Conservation (phyloP, 2,888 invertebrate genomes). For the Lissonota sp. region DNA sequence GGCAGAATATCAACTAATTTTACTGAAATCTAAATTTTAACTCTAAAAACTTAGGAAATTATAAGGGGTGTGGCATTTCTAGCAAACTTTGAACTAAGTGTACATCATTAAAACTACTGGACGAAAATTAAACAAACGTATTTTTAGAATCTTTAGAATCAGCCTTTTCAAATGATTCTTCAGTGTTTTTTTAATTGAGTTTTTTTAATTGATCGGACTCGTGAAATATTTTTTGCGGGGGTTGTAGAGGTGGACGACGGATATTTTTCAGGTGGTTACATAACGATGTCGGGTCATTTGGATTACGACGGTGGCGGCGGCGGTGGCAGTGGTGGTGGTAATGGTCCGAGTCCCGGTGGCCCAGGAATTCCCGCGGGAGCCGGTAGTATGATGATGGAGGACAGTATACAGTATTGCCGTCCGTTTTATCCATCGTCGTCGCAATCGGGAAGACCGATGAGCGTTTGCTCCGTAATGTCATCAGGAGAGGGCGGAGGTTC, state of each 20-base stretch:
- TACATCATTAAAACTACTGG: too few species aligned
- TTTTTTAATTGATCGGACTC: constrained; percentile 54
- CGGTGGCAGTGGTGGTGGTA: constrained; percentile 73
- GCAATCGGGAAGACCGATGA: constrained; percentile 86
- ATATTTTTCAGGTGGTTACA: constrained; percentile 78
- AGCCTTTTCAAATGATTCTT: constrained; percentile 3
- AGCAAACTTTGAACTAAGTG: too few species aligned
- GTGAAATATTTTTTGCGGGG: constrained; percentile 57
- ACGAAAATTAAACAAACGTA: too few species aligned
- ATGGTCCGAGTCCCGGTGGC: constrained; percentile 66
- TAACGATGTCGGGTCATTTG: constrained; percentile 80
- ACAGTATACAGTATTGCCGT: constrained; percentile 75
- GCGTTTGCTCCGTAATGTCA: constrained; percentile 86
- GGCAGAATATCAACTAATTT: too few species aligned
- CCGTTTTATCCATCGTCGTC: constrained; percentile 69
- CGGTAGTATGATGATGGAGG: constrained; percentile 76
- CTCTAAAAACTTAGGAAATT: too few species aligned
- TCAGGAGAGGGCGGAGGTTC: constrained; percentile 77
- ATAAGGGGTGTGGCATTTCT: too few species aligned
- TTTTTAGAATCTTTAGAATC: too few species aligned
- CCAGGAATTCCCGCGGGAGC: constrained; percentile 65
- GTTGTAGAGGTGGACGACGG: constrained; percentile 66
- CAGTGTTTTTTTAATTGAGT: constrained; percentile 57
- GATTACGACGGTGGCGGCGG: constrained; percentile 79
- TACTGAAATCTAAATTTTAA: too few species aligned